These are phyloP conservation scores for Sandelia bainsii DNA, from an alignment of 2,797 vertebrate species.

Conservation along the genomic window DNA sequence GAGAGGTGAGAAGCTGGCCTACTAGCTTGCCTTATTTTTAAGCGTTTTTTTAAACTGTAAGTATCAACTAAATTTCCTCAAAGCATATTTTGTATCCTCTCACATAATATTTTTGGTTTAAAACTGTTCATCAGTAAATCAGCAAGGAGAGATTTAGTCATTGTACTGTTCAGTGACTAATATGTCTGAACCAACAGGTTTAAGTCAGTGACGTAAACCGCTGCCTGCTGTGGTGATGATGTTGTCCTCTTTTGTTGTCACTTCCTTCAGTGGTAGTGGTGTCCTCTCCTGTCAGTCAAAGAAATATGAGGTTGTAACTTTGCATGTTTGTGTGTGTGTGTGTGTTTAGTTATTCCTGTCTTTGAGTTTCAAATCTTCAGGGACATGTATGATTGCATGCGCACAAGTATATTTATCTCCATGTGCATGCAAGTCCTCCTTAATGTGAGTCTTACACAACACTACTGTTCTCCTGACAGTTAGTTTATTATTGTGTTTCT, in stretches of 20 bases:
- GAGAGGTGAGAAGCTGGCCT: background rate
- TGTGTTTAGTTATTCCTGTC: too few relatives aligned
- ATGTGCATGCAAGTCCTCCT: background rate
- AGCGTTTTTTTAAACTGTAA: background rate
- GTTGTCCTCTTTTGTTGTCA: constrained; percentile 39
- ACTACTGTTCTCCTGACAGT: background rate
- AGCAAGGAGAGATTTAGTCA: constrained; percentile 20
- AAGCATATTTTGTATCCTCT: background rate
- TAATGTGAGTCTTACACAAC: background rate
- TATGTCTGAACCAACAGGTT: constrained; percentile 5
- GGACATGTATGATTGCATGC: background rate
- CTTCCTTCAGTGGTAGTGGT: background rate
- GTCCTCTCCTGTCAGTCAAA: too few relatives aligned
- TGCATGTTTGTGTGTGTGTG: too few relatives aligned
- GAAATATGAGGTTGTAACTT: too few relatives aligned
- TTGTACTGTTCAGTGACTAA: constrained; percentile 6
- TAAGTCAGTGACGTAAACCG: constrained; percentile 1
- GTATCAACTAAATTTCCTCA: background rate
- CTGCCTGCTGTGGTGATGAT: constrained; percentile 26
- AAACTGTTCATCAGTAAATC: constrained; percentile 3
- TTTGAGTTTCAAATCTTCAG: background rate
- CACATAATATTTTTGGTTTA: background rate
- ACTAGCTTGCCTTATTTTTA: too few relatives aligned
- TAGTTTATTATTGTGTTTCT: constrained; percentile 17
- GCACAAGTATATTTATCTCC: background rate